Conservation (phyloP, 2,888 invertebrate species). For the Apamea anceps region DNA sequence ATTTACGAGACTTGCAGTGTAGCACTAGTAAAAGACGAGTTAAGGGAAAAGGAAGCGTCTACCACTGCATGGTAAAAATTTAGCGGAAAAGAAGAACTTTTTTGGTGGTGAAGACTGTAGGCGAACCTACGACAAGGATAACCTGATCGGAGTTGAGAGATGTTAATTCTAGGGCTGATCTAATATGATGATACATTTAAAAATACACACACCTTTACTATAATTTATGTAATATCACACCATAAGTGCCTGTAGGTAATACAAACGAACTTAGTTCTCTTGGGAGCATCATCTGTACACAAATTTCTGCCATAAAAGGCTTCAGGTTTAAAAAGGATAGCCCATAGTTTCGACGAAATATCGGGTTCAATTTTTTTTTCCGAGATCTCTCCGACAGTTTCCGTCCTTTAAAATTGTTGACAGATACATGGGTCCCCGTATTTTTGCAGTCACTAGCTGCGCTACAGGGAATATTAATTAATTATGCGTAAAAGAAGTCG, state of each 20-base stretch:
- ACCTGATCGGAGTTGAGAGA: neutral
- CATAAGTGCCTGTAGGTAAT: neutral
- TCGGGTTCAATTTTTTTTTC: neutral
- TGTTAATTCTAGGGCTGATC: neutral
- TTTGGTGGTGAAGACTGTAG: neutral
- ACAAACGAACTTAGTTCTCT: neutral
- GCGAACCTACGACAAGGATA: neutral
- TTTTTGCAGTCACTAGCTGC: no score
- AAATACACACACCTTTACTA: neutral
- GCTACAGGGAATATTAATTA: no score
- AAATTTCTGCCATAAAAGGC: neutral
- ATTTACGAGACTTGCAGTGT: neutral
- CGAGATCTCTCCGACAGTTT: no score
- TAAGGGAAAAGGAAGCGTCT: neutral
- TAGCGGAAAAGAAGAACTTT: neutral
- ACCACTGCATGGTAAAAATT: neutral
- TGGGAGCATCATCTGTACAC: neutral
- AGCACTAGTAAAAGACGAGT: neutral
- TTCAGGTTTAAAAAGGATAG: neutral
- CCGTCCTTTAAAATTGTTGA: no score
- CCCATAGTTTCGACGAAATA: neutral
- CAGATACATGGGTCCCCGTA: no score
- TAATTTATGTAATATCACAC: neutral
- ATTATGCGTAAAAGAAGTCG: neutral
- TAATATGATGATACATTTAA: neutral